Percentiles rank a stretch among this genome's conserved stretches.
phyloP scores from a whole-genome alignment of 2,888 invertebrate species.

The Neocrepidodera transversa region DNA sequence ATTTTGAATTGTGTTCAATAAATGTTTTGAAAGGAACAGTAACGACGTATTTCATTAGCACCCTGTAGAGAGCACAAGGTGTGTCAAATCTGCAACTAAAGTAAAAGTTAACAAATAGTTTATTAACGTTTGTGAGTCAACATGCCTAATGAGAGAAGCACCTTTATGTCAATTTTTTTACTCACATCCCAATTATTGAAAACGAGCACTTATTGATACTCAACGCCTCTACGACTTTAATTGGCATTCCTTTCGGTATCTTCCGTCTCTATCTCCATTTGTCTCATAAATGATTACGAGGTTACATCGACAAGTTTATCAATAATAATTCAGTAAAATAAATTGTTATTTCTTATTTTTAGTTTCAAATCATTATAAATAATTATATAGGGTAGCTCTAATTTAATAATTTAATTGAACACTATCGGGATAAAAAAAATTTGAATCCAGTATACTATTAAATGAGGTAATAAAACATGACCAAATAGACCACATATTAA shows the following conservation, averaged over 20 bases:
- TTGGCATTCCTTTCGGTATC: conserved; percentile 26
- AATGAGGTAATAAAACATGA: no score
- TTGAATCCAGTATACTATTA: no score
- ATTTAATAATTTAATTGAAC: no score
- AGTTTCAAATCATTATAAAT: no score
- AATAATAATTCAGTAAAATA: no score
- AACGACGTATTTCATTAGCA: not conserved
- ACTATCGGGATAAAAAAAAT: no score
- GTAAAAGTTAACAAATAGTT: conserved; percentile 27
- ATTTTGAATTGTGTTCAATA: not conserved
- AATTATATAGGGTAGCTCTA: no score
- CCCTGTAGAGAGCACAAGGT: conserved; percentile 16
- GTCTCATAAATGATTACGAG: conserved; percentile 6
- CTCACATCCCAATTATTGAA: conserved; percentile 27
- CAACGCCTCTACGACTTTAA: conserved; percentile 27
- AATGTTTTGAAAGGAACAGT: not conserved
- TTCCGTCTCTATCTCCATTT: conserved; percentile 14
- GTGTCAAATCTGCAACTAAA: conserved; percentile 22
- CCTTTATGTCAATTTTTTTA: conserved; percentile 25
- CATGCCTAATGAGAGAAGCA: conserved; percentile 25
- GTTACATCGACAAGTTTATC: no score
- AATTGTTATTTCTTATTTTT: no score
- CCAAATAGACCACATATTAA: no score
- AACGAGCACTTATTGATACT: conserved; percentile 30
- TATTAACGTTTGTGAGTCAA: conserved; percentile 22